Evolutionary conservation across 2,797 vertebrate genomes (phyloP), one percentile per base, ranked within the genome.

Genomic region (Pteronotus mesoamericanus): DNA sequence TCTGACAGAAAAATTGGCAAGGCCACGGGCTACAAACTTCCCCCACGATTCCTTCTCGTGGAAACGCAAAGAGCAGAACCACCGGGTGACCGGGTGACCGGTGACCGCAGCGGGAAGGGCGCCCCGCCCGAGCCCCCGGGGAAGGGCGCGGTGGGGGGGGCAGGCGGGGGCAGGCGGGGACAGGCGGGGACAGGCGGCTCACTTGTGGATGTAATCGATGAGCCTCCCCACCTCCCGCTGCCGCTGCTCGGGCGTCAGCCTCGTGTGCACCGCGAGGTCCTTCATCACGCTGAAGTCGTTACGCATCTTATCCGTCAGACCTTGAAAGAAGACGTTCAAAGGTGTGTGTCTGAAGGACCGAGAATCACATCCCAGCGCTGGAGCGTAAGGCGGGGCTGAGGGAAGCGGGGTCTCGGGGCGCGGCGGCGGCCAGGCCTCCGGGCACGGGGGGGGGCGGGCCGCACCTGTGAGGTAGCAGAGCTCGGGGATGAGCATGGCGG

Each of bases 251-350:
- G 99, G 99, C 0, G 95, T 97, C 88, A 99, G 98, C 94, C 98
- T 98, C 0, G 99, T 99, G 87, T 99, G 99, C 8, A 34, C 1
- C 2, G 98, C 97, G 95, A 99, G 95, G 94, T 99, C 99, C 64
- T 98, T 99, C 99, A 99, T 99, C 96, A 99, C 99, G 6, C 57
- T 98, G 96, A 99, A 99, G 97, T 99, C 99, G 1, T 57, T 98
- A 12, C 99, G 98, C 99, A 99, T 99, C 98, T 99, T 99, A 68
- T 99, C 99, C 0, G 99, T 99, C 92, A 99, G 96, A 4, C 99
- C 99, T 99, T 97, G 77, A 11, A 97, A 96, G 21, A n/a, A 37
- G 37, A 37, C 34, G 1, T 2, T 4, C 10, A 11, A 4, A 68
- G 18, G 34, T 9, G 18, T 37, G n/a, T 21, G 9, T 37, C 22